These are phyloP conservation scores for Parnassius mnemosyne DNA, from an alignment of 2,888 invertebrate genomes.

Conservation along the genomic window DNA sequence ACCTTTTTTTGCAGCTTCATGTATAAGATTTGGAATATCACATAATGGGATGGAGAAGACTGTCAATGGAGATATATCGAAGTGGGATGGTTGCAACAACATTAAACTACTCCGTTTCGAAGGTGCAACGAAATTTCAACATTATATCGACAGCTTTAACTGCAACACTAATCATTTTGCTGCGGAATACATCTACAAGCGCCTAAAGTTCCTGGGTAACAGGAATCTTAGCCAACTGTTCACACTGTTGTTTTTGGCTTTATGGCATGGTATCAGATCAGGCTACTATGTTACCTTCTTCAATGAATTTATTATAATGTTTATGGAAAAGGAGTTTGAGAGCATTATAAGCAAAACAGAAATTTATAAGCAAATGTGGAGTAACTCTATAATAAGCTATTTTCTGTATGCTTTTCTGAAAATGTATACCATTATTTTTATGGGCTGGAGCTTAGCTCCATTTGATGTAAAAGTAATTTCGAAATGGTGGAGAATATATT, in stretches of 20 bases:
- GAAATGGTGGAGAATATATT: constrained; percentile 84
- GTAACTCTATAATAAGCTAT: constrained; percentile 55
- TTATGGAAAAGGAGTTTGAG: constrained; percentile 89
- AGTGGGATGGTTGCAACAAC: constrained; percentile 95
- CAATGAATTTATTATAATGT: constrained; percentile 93
- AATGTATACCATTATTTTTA: constrained; percentile 87
- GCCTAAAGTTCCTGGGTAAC: constrained; percentile 94
- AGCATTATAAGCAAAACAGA: constrained; percentile 76
- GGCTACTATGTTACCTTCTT: constrained; percentile 97
- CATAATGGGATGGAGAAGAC: constrained; percentile 88
- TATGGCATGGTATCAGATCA: constrained; percentile 97
- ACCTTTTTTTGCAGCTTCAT: constrained; percentile 60
- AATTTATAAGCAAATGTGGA: constrained; percentile 67
- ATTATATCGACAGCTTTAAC: constrained; percentile 95
- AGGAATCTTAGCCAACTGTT: constrained; percentile 89
- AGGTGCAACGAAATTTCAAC: constrained; percentile 89
- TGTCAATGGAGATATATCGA: constrained; percentile 37
- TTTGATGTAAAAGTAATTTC: constrained; percentile 86
- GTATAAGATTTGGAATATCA: constrained; percentile 86
- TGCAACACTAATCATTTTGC: constrained; percentile 98
- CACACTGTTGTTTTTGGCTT: constrained; percentile 92
- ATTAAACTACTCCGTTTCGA: constrained; percentile 91
- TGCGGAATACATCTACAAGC: constrained; percentile 95
- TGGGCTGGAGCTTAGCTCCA: constrained; percentile 90
- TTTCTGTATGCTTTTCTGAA: constrained; percentile 82